Evolutionary conservation across 2,888 invertebrate species (phyloP), one percentile per base, ranked within the genome.

Genomic region (Sepiola atlantica): DNA sequence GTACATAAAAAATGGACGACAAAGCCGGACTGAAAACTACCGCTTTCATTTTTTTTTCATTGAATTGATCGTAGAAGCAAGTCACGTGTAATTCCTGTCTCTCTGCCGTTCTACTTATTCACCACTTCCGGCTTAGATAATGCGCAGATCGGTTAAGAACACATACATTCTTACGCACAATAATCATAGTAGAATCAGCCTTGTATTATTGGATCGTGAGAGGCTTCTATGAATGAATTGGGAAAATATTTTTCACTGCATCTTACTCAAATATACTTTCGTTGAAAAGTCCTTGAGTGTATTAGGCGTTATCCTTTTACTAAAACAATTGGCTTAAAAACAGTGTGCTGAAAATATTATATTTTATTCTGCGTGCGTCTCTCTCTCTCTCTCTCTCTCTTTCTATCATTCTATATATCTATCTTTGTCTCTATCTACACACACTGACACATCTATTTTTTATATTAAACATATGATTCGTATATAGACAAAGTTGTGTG

Each of bases 51-150:
- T 77, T 77, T 77, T 77, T n/a, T 77, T n/a, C 77, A 77, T 77
- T 77, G 77, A 77, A 77, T 77, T 77, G 77, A 77, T 77, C 77
- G n/a, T 77, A 77, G n/a, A 77, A 77, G n/a, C 77, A 77, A 77
- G 77, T 77, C 77, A 77, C 77, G 77, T 77, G 77, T 77, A 12
- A 77, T 77, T 77, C 77, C 77, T 77, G n/a, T n/a, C 16, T n/a
- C 21, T 28, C 24, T 28, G 61, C 61, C 24, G 21, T 21, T 61
- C 61, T 61, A n/a, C n/a, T n/a, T 77, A 77, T 77, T n/a, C 77
- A 16, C n/a, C 14, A 77, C 77, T 77, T 77, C 77, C 77, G 77
- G n/a, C n/a, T 77, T 77, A n/a, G n/a, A 77, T 77, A 77, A 77
- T 32, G 32, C n/a, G 32, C 77, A n/a, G 77, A 77, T 77, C 77